A percentile compares a stretch with the other conserved stretches of the same genome.
phyloP scores from a whole-genome alignment of 1,140 invertebrate species.

The Eurosta solidaginis region DNA sequence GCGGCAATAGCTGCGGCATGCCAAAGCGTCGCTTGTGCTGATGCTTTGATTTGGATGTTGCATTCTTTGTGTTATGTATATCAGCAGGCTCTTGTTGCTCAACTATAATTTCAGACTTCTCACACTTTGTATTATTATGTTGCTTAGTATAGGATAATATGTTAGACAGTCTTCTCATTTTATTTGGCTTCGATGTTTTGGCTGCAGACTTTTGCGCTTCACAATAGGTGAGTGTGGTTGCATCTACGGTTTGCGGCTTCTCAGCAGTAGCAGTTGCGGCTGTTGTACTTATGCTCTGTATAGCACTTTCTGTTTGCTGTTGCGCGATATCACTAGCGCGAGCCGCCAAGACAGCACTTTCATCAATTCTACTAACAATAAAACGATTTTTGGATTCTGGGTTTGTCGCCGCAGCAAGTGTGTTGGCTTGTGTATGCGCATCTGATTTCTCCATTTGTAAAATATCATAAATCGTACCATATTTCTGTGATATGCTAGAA shows the following conservation, averaged over 20 bases:
- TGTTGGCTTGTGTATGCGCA: conserved; percentile 28
- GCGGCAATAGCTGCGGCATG: conserved; percentile 48
- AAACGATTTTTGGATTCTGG: conserved; percentile 47
- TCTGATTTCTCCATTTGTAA: conserved; percentile 54
- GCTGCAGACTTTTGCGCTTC: conserved; percentile 29
- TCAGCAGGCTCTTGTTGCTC: conserved; percentile 23
- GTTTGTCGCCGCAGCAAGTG: neutral
- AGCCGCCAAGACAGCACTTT: conserved; percentile 29
- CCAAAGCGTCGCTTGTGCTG: conserved; percentile 49
- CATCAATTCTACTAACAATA: conserved; percentile 54
- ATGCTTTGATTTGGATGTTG: conserved; percentile 34
- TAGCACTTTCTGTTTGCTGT: conserved; percentile 2
- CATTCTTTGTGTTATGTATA: neutral
- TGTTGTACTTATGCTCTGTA: neutral
- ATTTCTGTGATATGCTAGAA: conserved; percentile 40
- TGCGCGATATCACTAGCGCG: neutral
- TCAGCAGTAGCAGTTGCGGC: conserved; percentile 16
- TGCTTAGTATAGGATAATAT: conserved; percentile 48
- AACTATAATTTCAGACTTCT: conserved; percentile 35
- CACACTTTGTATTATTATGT: neutral
- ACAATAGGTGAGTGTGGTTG: neutral
- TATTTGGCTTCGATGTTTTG: conserved; percentile 44
- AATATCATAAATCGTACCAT: conserved; percentile 58
- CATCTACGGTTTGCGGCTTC: neutral
- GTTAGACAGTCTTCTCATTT: conserved; percentile 57